These are phyloP conservation scores for Cirrhinus molitorella DNA, from an alignment of 2,797 vertebrate genomes.

Conservation along the genomic window DNA sequence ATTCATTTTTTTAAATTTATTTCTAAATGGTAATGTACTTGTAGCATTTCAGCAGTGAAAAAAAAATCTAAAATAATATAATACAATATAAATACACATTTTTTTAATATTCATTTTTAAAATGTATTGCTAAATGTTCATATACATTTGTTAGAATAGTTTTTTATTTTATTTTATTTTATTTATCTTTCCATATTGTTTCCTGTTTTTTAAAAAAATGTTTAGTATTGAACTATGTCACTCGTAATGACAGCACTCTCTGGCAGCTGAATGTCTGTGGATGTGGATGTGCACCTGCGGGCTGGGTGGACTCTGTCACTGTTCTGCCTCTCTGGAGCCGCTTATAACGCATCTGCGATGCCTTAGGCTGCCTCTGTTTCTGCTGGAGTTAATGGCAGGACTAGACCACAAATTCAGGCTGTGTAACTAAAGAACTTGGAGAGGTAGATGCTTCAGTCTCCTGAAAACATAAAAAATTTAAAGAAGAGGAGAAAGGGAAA, in stretches of 20 bases:
- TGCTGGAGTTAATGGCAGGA: neutral
- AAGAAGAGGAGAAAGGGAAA: neutral
- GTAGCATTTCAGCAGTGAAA: no score
- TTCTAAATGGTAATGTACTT: no score
- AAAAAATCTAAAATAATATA: no score
- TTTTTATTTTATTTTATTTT: neutral
- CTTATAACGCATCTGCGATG: slow-evolving; percentile 1
- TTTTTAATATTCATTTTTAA: no score
- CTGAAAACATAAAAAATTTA: neutral
- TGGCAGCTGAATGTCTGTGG: slow-evolving; percentile 5
- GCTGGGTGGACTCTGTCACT: slow-evolving; percentile 27
- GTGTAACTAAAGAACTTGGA: slow-evolving; percentile 2
- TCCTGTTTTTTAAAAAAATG: neutral
- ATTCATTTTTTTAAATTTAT: no score
- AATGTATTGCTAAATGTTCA: neutral
- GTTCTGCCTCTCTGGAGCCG: slow-evolving; percentile 3
- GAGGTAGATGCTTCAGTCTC: neutral
- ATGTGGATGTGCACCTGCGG: slow-evolving; percentile 33
- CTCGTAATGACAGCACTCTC: slow-evolving; percentile 11
- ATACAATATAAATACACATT: no score
- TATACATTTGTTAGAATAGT: neutral
- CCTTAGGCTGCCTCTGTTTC: slow-evolving; percentile 22
- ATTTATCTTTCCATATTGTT: neutral
- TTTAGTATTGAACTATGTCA: neutral
- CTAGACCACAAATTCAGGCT: neutral